Evolutionary conservation across 2,888 invertebrate genomes (phyloP), one percentile per base, ranked within the genome.

Genomic region (Leistus spinibarbis): DNA sequence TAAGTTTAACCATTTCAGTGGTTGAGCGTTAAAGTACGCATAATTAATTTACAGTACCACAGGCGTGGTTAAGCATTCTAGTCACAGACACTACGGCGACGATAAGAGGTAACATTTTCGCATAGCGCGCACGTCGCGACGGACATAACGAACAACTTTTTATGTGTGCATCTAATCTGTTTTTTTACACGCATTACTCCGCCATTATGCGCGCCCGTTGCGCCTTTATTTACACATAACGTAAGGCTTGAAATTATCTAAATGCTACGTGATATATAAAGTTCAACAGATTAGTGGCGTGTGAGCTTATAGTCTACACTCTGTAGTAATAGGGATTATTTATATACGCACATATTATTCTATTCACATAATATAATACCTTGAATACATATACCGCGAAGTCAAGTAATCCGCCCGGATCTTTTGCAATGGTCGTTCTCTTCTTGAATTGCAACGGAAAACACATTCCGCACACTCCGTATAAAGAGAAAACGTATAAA

Each of bases 21-120:
- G 72, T 57, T 72, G 72, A 24, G 57, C 65, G 64, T 72, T 72
- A 72, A 66, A 72, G 64, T 72, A 57, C 23, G 72, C 56, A 72
- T 72, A 72, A 72, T 72, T 72, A 72, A 72, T 72, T 72, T 72
- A 72, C 72, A 72, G 65, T 72, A 72, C 57, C 72, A 57, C 66
- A 23, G 57, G 72, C 72, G 72, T 27, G 65, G 65, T 65, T 72
- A 72, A 72, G 72, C 72, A 65, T 65, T 72, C 66, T 27, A 17
- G 72, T 24, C 20, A 72, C 57, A 72, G 22, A 19, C 53, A 69
- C 24, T 17, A 16, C 53, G 40, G 1, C 40, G 1, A 40, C 60
- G 60, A 60, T 60, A 60, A 60, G 60, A 60, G 60, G 22, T 60
- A 13, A 19, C 60, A 19, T 22, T 9, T 17, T 16, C 60, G 57